Base-by-base conservation (phyloP, 2,888 invertebrate species). In the Scelioninae gen. 2 region DNA sequence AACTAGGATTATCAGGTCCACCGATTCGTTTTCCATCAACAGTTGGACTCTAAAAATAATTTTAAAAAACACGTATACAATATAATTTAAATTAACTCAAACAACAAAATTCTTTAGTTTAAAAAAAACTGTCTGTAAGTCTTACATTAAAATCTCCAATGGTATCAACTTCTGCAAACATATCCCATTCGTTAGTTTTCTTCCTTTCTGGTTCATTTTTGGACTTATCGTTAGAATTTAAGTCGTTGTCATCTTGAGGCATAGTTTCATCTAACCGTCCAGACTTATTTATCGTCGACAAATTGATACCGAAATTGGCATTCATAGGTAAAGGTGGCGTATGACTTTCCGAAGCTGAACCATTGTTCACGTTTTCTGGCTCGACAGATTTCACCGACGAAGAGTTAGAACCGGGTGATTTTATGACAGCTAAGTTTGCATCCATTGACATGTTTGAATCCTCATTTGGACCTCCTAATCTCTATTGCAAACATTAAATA, bases 111-210 rank as follows among this genome's bases (percentile, higher is more conserved):
- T n/a, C n/a, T n/a, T n/a, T n/a, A n/a, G n/a, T n/a, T n/a, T n/a
- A n/a, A n/a, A n/a, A n/a, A n/a, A n/a, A n/a, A n/a, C n/a, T n/a
- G n/a, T n/a, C n/a, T n/a, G n/a, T n/a, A n/a, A 35, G 2, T 35
- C 90, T 89, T 87, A 93, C 93, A 88, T 90, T 90, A 81, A 92
- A 92, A 81, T 92, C 90, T 35, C 92, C 91, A 85, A 95, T 94
- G 85, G 93, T 94, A 81, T 95, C 94, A 77, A 94, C 94, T 82
- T 97, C 96, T 35, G 97, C 96, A 88, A 96, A 95, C 94, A 95
- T 95, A 81, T 95, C 95, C 93, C 94, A 94, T 79, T 93, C 92
- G 10, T 90, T 88, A n/a, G 88, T 86, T 81, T 90, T 90, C 15
- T 85, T 84, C 0, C 87, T 84, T 73, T 87, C 81, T 35, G 76